These are phyloP conservation scores for Picathartes gymnocephalus DNA, from an alignment of 2,113 vertebrate species.

Conservation along the genomic window DNA sequence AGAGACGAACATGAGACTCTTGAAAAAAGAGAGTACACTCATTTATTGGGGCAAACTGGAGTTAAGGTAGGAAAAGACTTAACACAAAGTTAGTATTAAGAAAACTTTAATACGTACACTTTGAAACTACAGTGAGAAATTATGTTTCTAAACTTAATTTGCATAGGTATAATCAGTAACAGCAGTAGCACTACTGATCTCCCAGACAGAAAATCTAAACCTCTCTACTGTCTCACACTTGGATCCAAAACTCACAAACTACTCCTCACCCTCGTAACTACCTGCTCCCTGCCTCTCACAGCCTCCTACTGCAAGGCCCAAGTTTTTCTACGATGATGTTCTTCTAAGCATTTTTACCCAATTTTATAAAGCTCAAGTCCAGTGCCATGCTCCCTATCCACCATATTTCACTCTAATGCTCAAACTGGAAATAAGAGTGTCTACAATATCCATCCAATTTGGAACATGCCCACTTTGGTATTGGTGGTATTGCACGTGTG, in stretches of 20 bases:
- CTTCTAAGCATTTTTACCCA: background rate
- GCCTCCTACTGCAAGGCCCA: background rate
- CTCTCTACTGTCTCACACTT: background rate
- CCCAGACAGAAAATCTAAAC: background rate
- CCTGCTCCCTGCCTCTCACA: background rate
- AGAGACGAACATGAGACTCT: background rate
- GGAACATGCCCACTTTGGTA: background rate
- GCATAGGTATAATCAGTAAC: background rate
- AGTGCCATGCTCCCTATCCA: background rate
- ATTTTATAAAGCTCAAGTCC: background rate
- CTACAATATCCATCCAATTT: background rate
- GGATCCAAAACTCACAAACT: background rate
- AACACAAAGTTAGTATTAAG: background rate
- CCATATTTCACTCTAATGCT: background rate
- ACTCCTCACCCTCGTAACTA: background rate
- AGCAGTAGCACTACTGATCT: background rate
- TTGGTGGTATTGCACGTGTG: fast-evolving
- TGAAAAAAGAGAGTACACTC: background rate
- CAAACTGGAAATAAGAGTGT: background rate
- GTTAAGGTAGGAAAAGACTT: background rate
- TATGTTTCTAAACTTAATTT: background rate
- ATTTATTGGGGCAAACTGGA: background rate
- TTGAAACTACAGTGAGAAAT: background rate
- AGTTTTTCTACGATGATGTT: background rate
- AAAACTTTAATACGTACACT: background rate